phyloP scores from a whole-genome alignment of 2,797 vertebrate genomes.

The Girardinus metallicus region DNA sequence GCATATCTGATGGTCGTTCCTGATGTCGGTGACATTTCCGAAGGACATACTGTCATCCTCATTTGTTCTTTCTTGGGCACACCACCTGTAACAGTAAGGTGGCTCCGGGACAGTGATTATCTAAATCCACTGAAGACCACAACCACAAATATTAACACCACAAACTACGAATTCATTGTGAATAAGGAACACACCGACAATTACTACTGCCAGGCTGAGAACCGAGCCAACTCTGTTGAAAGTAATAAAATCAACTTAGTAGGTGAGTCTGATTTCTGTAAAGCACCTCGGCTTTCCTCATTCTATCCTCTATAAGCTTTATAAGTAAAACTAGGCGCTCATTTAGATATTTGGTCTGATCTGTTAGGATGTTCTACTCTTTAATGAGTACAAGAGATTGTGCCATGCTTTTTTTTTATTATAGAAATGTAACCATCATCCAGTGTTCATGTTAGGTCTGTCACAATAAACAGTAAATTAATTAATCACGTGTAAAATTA shows the following conservation, averaged over 20 bases:
- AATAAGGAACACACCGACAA: constrained; percentile 51
- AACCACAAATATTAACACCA: constrained; percentile 3
- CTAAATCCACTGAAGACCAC: constrained; percentile 4
- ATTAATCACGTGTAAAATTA: too few relatives aligned
- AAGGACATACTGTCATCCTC: constrained; percentile 66
- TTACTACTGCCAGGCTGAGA: constrained; percentile 77
- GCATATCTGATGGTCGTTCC: constrained; percentile 56
- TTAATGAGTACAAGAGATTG: background rate
- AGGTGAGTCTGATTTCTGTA: constrained; percentile 53
- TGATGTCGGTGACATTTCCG: constrained; percentile 30
- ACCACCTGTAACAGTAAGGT: constrained; percentile 74
- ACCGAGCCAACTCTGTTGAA: constrained; percentile 53
- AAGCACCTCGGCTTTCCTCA: background rate
- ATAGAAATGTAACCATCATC: background rate
- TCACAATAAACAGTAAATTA: too few relatives aligned
- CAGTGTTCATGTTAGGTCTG: background rate
- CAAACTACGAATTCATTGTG: constrained; percentile 26
- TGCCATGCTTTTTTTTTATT: background rate
- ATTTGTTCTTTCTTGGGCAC: constrained; percentile 70
- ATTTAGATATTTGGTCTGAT: background rate
- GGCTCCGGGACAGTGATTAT: constrained; percentile 41
- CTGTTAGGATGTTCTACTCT: background rate
- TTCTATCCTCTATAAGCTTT: background rate
- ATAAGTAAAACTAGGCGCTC: background rate
- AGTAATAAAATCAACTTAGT: constrained; percentile 49